These are phyloP conservation scores for Zoanthus sociatus DNA, from an alignment of 92 coral and sea anemone genomes.

Conservation along the genomic window DNA sequence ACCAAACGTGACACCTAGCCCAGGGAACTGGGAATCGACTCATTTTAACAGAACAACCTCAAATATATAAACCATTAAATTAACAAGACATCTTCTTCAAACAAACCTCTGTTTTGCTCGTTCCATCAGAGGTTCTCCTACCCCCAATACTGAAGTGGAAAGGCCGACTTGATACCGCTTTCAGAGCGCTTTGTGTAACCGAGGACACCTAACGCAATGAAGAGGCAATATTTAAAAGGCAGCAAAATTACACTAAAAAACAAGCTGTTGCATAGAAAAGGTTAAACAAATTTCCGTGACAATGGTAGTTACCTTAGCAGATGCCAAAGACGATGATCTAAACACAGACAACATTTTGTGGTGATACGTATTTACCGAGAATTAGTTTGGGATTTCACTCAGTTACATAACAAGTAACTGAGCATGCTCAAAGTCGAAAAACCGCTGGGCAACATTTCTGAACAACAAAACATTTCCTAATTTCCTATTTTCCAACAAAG, in stretches of 20 bases:
- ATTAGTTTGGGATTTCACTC: neutral
- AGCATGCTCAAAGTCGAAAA: neutral
- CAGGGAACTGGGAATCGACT: neutral
- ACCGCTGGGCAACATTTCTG: neutral
- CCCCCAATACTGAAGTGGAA: constrained; percentile 89
- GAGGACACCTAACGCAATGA: constrained; percentile 60
- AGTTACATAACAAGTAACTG: neutral
- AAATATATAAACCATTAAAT: neutral
- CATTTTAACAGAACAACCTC: neutral
- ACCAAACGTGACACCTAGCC: neutral
- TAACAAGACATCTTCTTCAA: neutral
- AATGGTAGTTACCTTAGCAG: constrained; percentile 57
- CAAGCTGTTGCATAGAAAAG: neutral
- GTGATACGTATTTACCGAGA: neutral
- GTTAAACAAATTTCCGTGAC: neutral
- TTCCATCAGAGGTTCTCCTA: constrained; percentile 74
- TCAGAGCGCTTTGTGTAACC: constrained; percentile 62
- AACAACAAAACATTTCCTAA: no score
- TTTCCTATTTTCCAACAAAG: no score
- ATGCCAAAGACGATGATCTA: constrained; percentile 58
- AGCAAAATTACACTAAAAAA: neutral
- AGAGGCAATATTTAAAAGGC: neutral
- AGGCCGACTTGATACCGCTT: constrained; percentile 66
- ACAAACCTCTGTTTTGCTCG: constrained; percentile 84
- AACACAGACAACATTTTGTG: constrained; percentile 57